A percentile compares a stretch with the other conserved stretches of the same genome.
Evolutionary conservation across 2,113 vertebrate genomes (phyloP).

Genomic region (Erythrocercus mccallii): DNA sequence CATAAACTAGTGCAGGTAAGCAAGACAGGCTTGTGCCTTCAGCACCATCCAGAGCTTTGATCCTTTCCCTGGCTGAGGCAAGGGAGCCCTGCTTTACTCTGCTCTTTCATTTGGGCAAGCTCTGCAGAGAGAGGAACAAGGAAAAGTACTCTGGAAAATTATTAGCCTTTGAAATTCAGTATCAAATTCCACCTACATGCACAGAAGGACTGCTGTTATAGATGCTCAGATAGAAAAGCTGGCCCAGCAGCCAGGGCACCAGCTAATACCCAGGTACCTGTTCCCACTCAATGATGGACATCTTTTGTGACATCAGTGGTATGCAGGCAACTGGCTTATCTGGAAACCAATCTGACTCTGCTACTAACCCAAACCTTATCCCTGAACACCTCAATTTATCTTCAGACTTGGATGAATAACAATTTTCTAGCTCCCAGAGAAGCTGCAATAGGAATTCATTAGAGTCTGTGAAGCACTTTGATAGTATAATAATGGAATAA

Average conservation of each 20-base stretch:
- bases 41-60: neutral
- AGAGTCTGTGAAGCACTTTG: neutral
- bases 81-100: neutral
- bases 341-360: neutral
- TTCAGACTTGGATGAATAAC: neutral
- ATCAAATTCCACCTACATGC: neutral
- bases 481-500: neutral
- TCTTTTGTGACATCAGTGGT: neutral
- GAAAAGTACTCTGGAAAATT: neutral
- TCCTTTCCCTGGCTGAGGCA: neutral
- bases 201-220: neutral
- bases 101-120: neutral
- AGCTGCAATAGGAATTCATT: neutral
- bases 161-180: neutral
- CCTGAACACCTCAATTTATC: neutral
- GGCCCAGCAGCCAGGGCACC: neutral
- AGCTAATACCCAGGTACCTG: neutral
- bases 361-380: neutral
- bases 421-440: neutral
- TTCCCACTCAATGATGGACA: accelerated
- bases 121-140: neutral
- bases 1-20: neutral
- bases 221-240: neutral
- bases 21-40: neutral
- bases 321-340: neutral